Conservation (phyloP, 2,888 invertebrate species). For the Caenorhabditis virilis region DNA sequence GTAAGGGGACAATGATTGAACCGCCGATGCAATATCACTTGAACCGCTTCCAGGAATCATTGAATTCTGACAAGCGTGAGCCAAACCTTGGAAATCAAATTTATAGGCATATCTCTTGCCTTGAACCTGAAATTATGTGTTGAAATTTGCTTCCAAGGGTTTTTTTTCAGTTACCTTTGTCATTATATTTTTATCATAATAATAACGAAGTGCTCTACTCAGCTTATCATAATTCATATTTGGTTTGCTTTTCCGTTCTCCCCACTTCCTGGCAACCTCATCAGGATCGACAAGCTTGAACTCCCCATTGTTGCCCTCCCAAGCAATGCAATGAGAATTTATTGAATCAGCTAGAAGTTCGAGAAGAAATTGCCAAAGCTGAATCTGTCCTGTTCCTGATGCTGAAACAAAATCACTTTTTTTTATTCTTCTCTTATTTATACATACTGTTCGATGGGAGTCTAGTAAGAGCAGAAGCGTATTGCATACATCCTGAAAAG, state of each 20-base stretch:
- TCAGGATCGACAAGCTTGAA: constrained; percentile 93
- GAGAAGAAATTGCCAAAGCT: constrained; percentile 96
- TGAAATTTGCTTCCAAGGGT: background rate
- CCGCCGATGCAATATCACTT: constrained; percentile 35
- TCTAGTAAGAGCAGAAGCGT: constrained; percentile 49
- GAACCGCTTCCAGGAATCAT: constrained; percentile 30
- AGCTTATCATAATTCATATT: constrained; percentile 98
- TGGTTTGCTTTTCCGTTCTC: constrained; percentile 88
- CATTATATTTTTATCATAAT: constrained; percentile 98
- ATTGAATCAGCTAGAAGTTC: constrained; percentile 86
- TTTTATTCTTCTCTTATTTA: background rate
- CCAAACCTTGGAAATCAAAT: constrained; percentile 79
- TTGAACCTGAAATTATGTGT: constrained; percentile 75
- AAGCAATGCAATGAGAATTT: constrained; percentile 74
- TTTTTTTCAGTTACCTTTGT: constrained; percentile 75
- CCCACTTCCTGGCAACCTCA: constrained; percentile 88
- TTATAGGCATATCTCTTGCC: constrained; percentile 94
- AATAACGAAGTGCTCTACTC: constrained; percentile 87
- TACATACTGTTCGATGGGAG: constrained; percentile 41
- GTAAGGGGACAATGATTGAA: constrained; percentile 37
- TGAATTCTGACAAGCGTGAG: constrained; percentile 59
- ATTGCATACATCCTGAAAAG: constrained; percentile 52
- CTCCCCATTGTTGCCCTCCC: constrained; percentile 92
- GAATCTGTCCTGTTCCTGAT: constrained; percentile 78
- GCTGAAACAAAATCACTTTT: constrained; percentile 1